Evolutionary conservation across 2,888 invertebrate genomes (phyloP).

Genomic region (Polymixis flavicincta): DNA sequence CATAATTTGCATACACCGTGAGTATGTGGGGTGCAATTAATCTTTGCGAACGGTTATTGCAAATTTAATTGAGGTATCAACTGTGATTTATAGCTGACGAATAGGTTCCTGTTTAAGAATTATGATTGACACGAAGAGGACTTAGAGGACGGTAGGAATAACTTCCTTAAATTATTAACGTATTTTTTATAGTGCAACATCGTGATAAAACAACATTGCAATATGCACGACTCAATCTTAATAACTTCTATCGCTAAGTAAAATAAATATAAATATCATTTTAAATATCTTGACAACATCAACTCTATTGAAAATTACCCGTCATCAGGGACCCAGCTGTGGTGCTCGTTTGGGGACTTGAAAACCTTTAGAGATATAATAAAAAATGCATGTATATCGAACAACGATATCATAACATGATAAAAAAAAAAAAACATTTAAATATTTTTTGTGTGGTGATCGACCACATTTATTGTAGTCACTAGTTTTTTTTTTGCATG

Average conservation of each 20-base stretch:
- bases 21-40: conserved; percentile 60
- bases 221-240: neutral
- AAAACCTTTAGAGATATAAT: too few species aligned
- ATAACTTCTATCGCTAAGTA: neutral
- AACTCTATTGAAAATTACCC: too few species aligned
- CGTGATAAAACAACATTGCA: neutral
- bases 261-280: neutral
- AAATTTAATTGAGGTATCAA: conserved; percentile 35
- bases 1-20: conserved; percentile 69
- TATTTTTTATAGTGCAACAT: neutral
- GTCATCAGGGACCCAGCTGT: too few species aligned
- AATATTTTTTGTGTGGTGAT: too few species aligned
- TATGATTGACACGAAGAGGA: neutral
- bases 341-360: too few species aligned
- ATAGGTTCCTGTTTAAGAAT: neutral
- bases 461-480: too few species aligned
- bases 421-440: too few species aligned
- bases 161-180: neutral
- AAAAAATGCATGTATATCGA: too few species aligned
- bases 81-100: conserved; percentile 12
- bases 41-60: conserved; percentile 48
- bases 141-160: neutral
- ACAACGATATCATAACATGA: too few species aligned
- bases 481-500: too few species aligned
- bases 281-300: too few species aligned